phyloP scores from a whole-genome alignment of 1,140 invertebrate genomes.

The Drosophila miranda region DNA sequence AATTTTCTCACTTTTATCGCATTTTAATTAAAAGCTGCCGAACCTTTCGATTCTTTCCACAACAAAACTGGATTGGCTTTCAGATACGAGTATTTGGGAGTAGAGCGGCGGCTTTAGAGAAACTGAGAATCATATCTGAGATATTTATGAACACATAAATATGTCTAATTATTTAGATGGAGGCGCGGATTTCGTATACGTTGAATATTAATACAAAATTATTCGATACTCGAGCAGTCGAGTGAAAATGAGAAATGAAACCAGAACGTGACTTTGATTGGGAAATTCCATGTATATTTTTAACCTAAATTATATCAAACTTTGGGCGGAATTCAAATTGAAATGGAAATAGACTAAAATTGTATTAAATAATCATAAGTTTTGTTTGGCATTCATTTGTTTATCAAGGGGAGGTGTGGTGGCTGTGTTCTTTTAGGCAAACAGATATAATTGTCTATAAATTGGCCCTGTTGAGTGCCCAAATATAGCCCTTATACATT shows the following conservation, averaged over 20 bases:
- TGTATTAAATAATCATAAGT: too few species aligned
- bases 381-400: too few species aligned
- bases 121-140: constrained; percentile 57
- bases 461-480: too few species aligned
- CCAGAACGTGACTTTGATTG: constrained; percentile 6
- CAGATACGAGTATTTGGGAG: background rate
- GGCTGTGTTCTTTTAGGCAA: too few species aligned
- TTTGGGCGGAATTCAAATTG: too few species aligned
- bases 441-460: too few species aligned
- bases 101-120: constrained; percentile 10
- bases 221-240: background rate
- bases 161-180: constrained; percentile 75
- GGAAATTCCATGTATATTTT: background rate
- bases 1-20: constrained; percentile 63
- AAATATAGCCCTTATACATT: too few species aligned
- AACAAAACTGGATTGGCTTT: constrained; percentile 39
- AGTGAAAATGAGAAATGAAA: constrained; percentile 10
- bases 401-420: too few species aligned
- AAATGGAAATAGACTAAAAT: too few species aligned
- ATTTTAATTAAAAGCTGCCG: constrained; percentile 75
- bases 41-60: constrained; percentile 33
- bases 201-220: constrained; percentile 43
- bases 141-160: constrained; percentile 77
- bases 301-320: too few species aligned
- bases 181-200: constrained; percentile 36